Percentiles rank a stretch among this genome's conserved stretches.
phyloP scores from a whole-genome alignment of 2,888 invertebrate genomes.

The Athrips mouffetella region DNA sequence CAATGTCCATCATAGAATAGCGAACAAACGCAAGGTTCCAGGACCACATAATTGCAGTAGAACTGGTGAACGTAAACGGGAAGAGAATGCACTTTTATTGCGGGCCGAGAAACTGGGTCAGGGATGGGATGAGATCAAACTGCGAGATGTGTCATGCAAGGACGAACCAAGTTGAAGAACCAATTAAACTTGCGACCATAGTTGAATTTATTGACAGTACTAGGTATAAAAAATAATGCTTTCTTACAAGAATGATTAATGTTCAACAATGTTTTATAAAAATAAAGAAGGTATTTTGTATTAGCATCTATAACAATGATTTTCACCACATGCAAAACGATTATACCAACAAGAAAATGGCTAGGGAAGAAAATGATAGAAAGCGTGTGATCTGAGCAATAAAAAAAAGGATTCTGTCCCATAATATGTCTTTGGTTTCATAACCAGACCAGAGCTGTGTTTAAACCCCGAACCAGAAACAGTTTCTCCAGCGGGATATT shows the following conservation, averaged over 20 bases:
- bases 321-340: too few species aligned
- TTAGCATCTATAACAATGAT: too few species aligned
- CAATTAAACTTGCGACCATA: background rate
- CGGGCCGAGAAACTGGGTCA: slow-evolving; percentile 9
- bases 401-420: too few species aligned
- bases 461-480: background rate
- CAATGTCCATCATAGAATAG: slow-evolving; percentile 11
- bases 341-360: too few species aligned
- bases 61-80: slow-evolving; percentile 20
- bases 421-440: background rate
- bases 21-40: slow-evolving; percentile 8
- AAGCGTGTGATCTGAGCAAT: too few species aligned
- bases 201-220: too few species aligned
- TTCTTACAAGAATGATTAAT: too few species aligned
- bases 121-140: slow-evolving; percentile 6
- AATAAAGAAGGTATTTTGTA: too few species aligned
- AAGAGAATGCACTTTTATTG: slow-evolving; percentile 17
- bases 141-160: background rate
- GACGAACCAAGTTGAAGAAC: background rate
- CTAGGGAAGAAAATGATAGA: too few species aligned
- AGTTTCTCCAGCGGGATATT: background rate
- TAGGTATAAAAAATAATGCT: too few species aligned
- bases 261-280: too few species aligned
- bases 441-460: background rate
- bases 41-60: slow-evolving; percentile 27